These are phyloP conservation scores for Ceratitis capitata DNA, from an alignment of 1,140 invertebrate genomes.

Conservation along the genomic window DNA sequence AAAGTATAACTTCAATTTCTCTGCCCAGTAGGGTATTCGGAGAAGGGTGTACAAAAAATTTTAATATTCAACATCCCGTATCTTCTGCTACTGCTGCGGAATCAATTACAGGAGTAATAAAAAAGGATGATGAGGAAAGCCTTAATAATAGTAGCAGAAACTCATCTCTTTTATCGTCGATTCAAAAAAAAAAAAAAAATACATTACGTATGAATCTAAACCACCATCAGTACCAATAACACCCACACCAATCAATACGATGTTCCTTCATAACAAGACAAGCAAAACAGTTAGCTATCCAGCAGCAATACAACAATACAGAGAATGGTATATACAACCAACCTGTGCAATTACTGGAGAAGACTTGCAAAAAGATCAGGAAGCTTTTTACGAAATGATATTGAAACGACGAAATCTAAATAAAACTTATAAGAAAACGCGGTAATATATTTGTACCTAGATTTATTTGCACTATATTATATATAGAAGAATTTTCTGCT, in stretches of 20 bases:
- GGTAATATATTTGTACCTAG: constrained; percentile 39
- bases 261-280: not conserved
- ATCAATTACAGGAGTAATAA: no score
- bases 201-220: constrained; percentile 25
- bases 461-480: no score
- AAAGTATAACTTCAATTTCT: not conserved
- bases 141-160: no score
- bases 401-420: constrained; percentile 89
- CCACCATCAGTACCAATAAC: constrained; percentile 29
- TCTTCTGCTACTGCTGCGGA: no score
- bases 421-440: constrained; percentile 80
- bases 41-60: no score
- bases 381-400: constrained; percentile 94
- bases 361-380: constrained; percentile 92
- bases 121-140: no score
- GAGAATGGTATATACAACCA: constrained; percentile 87
- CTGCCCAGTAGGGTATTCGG: no score
- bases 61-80: no score
- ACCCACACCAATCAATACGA: not conserved
- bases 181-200: no score
- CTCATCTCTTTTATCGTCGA: no score
- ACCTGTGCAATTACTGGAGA: constrained; percentile 97
- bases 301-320: constrained; percentile 47
- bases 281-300: not conserved
- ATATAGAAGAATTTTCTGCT: no score